Evolutionary conservation across 2,797 vertebrate genomes (phyloP).

Genomic region (Acomys russatus): DNA sequence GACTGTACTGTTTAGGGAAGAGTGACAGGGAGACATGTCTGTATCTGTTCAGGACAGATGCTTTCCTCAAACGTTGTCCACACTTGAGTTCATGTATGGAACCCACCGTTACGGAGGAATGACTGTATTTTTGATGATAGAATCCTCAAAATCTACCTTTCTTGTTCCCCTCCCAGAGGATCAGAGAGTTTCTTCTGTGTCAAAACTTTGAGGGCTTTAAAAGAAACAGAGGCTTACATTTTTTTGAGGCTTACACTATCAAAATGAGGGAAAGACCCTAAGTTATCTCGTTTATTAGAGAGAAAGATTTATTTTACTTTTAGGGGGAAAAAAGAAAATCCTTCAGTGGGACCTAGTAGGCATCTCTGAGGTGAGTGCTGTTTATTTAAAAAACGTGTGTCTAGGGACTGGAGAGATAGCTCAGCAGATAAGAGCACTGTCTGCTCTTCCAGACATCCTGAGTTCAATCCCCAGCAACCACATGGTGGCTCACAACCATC

Average conservation of each 20-base stretch:
- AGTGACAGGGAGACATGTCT: not conserved
- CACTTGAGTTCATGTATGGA: not conserved
- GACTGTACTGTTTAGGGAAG: not conserved
- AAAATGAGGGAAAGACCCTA: conserved; percentile 41
- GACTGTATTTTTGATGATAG: not conserved
- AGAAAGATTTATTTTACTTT: conserved; percentile 20
- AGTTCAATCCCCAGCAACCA: too few relatives aligned
- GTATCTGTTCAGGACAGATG: not conserved
- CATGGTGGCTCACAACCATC: too few relatives aligned
- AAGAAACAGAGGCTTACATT: not conserved
- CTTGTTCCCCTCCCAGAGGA: not conserved
- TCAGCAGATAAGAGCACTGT: too few relatives aligned
- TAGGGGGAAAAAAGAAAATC: not conserved
- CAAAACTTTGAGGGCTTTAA: not conserved
- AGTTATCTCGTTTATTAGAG: conserved; percentile 9
- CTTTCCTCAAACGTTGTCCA: too few relatives aligned
- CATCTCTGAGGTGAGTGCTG: not conserved
- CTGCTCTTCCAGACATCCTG: too few relatives aligned
- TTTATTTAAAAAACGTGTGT: conserved; percentile 36
- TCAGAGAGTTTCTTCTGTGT: not conserved
- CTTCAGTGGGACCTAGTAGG: not conserved
- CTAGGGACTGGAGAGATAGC: too few relatives aligned
- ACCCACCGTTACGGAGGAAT: not conserved
- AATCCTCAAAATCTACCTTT: conserved; percentile 2
- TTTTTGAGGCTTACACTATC: conserved; percentile 48